Base-by-base conservation (phyloP, 2,113 vertebrate genomes). In the Arothron firmamentum region DNA sequence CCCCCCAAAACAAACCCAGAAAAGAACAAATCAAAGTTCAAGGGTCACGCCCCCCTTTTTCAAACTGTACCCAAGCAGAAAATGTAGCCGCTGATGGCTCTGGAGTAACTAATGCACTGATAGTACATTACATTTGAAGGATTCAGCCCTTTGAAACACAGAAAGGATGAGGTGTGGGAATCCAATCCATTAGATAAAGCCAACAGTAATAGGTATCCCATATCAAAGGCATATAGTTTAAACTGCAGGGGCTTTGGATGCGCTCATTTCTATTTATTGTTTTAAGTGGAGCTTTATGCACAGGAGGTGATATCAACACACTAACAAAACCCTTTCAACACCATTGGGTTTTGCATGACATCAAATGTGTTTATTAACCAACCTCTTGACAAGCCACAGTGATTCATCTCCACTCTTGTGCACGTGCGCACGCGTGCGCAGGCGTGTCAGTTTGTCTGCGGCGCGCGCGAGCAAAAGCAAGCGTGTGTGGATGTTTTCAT, bases 241-340 rank as follows among this genome's bases (percentile, higher is more conserved):
- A 85, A 88, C 82, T 79, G 82, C 80, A 74, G 78, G 64, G 74
- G 81, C 84, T 88, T 80, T 79, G 85, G 81, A 82, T 81, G 81
- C 71, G 74, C 74, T 86, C 72, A 74, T 77, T 85, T 80, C 78
- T 87, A 64, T 89, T 89, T 88, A 87, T 88, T 89, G 86, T 90
- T 89, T 88, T 82, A 90, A 89, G 87, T 85, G 79, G 84, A 75
- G 81, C 84, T 90, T 89, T 84, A 85, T 84, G 75, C 81, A 81
- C 84, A 78, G 77, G 77, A 84, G 82, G 82, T 84, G 83, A 90
- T 83, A 84, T 74, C 74, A 82, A 83, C 82, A 79, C 74, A 88
- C 80, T 67, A 83, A 85, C 85, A 83, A 80, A 84, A 81, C 14
- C 71, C 81, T 88, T 90, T 85, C 78, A 88, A 87, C 81, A 79